Base-by-base conservation (phyloP, 37 sponge, comb jelly and placozoan genomes). In the Bolinopsis microptera region DNA sequence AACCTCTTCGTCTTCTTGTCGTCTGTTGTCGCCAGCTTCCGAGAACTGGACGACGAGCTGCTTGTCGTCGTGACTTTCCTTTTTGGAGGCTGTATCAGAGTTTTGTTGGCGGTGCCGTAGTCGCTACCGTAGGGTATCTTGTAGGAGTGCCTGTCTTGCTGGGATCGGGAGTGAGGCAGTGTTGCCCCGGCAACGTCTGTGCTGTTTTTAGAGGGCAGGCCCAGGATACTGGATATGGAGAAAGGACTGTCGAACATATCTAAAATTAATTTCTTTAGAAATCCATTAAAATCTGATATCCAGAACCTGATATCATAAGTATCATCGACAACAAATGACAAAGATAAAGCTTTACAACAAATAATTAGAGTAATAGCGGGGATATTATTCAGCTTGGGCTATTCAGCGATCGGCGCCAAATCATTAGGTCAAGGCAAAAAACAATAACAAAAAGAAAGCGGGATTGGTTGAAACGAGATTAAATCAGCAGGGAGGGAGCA, bases 181-280 rank as follows among this genome's bases (percentile, higher is more conserved):
- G 21, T 31, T 25, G 90, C 24, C 36, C 2, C 24, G 27, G 18
- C 18, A 32, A 32, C 22, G 80, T 77, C 80, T 27, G 36, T 2
- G 26, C 28, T 22, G 18, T 36, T 32, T 34, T 86, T 86, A 27
- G 90, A 86, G 3, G 41, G 90, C n/a, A 86, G 90, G 61, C 90
- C 90, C 38, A 86, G 90, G 26, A 86, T 86, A 34, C 24, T 41
- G 61, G 90, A 86, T 9, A 86, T 86, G 61, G 90, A 86, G 90
- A 86, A 86, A 0, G 90, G 90, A 40, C 90, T 86, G 61, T 86
- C 90, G 36, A 86, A 86, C 90, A 86, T 86, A 34, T 77, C 1
- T 1, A 77, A 48, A 48, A 48, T n/a, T n/a, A n/a, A n/a, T n/a
- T n/a, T n/a, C n/a, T n/a, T n/a, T n/a, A n/a, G n/a, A n/a, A n/a